Evolutionary conservation across 2,113 vertebrate species (phyloP), one percentile per base, ranked within the genome.

Genomic region (Pelecanoides urinatrix): DNA sequence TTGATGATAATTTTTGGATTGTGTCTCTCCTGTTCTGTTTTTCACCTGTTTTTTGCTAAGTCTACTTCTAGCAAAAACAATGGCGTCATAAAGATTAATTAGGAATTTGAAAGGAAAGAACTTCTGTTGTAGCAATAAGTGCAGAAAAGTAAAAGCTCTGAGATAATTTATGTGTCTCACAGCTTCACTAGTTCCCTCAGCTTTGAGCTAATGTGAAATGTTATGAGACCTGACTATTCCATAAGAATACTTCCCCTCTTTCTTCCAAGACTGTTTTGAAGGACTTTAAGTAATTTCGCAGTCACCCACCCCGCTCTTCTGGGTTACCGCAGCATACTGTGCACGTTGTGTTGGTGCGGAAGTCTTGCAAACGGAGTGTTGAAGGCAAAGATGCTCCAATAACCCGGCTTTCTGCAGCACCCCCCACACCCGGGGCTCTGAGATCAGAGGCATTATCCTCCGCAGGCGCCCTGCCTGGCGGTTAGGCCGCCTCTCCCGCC

Each of bases 291-390:
- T 8, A 36, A 72, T 27, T 73, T 65, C 27, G 27, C 47, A 52
- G 3, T 11, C 21, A 27, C 29, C 34, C 26, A 5, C 23, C 13
- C 42, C 18, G 7, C 22, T 75, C 29, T 26, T 42, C 44, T 14
- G 25, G 20, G 25, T 66, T 79, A 23, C 29, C 2, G 0, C 81
- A 63, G 47, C 0, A 0, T 22, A 26, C n/a, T 53, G 38, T 1
- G 1, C 25, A n/a, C 0, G 0, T 0, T 15, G 19, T 23, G 23
- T 20, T 44, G n/a, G 9, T 68, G 49, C 9, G 3, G 22, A 88
- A 67, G 25, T 29, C 36, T 21, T 62, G 67, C 45, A 67, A 65
- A 59, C 0, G 0, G 19, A 84, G 40, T 0, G 6, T 36, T 78
- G 36, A 50, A 91, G 81, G 56, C 47, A 74, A 59, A 63, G 81